Evolutionary conservation across 2,113 vertebrate genomes (phyloP), one percentile per base, ranked within the genome.

Genomic region (Microcebus lehilahytsara): DNA sequence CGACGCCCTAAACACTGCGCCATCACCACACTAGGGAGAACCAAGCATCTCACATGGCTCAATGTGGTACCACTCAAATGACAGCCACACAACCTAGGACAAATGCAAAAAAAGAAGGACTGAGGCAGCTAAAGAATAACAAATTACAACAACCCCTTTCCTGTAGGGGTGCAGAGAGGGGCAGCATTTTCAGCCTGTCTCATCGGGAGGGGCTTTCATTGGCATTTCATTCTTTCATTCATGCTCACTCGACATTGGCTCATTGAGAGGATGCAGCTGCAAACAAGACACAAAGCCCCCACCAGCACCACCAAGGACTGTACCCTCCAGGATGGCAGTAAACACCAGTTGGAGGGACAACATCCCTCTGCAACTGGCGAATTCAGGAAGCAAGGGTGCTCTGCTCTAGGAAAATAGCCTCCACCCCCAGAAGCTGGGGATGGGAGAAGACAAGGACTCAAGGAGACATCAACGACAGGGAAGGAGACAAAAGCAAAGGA

Each of bases 321-420:
- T 5, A 25, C 32, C 71, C 23, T 89, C 23, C 13, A 25, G 46
- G 19, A 69, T 51, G 51, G 34, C 37, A 58, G 69, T 12, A 23
- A 69, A 62, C 64, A 37, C 1, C 3, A 9, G 27, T 14, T 37
- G 40, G 49, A 66, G 66, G 53, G 25, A 60, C 23, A 27, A 22
- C 25, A 69, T 9, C 56, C 11, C 6, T 0, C 0, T 1, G 25
- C 22, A 51, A 79, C 53, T 60, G 60, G 37, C 3, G 20, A n/a
- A 66, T 60, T 86, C 58, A 4, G 22, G 53, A 37, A 75, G 77
- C 42, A 30, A 81, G 22, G 14, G 27, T 2, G 17, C 60, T 40
- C 58, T 40, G 9, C 19, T 34, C 30, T 6, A 16, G 51, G 27
- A 40, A 79, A 77, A 51, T 13, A 6, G 12, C 37, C 22, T 66